Evolutionary conservation across 2,797 vertebrate genomes (phyloP), one percentile per base, ranked within the genome.

Genomic region (Phrynocephalus guinanensis): DNA sequence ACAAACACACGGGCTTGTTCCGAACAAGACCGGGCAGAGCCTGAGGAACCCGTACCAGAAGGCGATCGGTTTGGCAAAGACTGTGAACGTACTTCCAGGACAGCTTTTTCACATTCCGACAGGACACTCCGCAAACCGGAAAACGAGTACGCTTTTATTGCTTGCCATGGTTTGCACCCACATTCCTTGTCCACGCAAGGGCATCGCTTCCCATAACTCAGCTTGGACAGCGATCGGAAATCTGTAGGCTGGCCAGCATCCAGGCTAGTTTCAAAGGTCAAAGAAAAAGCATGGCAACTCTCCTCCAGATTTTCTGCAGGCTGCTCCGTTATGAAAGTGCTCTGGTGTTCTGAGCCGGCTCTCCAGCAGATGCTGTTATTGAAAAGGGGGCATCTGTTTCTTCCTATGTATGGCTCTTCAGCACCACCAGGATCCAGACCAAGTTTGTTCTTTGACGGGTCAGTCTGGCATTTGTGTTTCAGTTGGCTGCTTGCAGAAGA

Each of bases 191-290:
- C 93, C 70, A 83, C 91, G 33, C 96, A 96, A 3, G 96, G 92
- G 89, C 96, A 95, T 28, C 91, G 83, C 20, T 93, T 91, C 84
- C 89, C 60, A 0, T 82, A 77, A 91, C 88, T 90, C 16, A 97
- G 97, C 96, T 97, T 92, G 3, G 98, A 98, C 48, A 99, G 92
- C 33, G 97, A 97, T 87, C 97, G 95, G 96, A 99, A 99, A 96
- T 98, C 98, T 0, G 97, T 95, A 6, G 96, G 93, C 18, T 95
- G 91, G 75, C 87, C 92, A 71, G 86, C 92, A 90, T 38, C 33
- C 90, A 92, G 82, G 87, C 87, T 92, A 24, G 63, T 92, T 38
- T 91, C 89, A 84, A 94, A 93, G 7, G 93, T 92, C 1, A 90
- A 86, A 92, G 90, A 88, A 86, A 94, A 84, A 91, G 92, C 33